Conservation (phyloP, 2,888 invertebrate species). For the Cyrtodaria siliqua region DNA sequence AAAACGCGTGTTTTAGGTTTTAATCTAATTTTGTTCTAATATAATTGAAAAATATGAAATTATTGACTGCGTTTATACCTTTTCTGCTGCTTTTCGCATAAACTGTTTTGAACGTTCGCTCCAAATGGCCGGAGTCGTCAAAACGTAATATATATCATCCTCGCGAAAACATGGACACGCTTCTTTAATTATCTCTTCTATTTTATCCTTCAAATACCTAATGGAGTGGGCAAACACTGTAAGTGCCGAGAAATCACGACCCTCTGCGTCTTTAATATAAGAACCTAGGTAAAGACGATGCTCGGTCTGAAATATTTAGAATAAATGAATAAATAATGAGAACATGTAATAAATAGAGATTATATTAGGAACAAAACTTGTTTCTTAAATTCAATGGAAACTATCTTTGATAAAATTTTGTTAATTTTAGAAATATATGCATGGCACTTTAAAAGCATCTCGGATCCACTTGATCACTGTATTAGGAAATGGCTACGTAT, state of each 20-base stretch:
- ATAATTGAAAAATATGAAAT: not conserved
- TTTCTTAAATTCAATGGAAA: too few species aligned
- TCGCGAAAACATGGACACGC: constrained; percentile 6
- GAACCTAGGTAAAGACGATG: not conserved
- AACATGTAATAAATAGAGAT: too few species aligned
- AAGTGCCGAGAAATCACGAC: constrained; percentile 31
- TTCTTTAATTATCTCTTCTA: constrained; percentile 18
- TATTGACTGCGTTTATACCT: too few species aligned
- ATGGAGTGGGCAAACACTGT: constrained; percentile 30
- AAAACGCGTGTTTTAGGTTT: too few species aligned
- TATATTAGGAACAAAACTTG: too few species aligned
- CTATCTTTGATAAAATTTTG: too few species aligned
- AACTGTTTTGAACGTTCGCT: constrained; percentile 42
- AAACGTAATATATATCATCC: constrained; percentile 38
- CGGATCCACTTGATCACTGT: too few species aligned
- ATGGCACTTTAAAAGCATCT: too few species aligned
- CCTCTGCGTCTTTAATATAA: constrained; percentile 31
- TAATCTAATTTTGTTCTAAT: too few species aligned
- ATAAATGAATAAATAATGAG: too few species aligned
- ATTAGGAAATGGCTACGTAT: too few species aligned
- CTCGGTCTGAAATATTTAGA: constrained; percentile 14
- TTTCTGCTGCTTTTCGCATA: constrained; percentile 43
- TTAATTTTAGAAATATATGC: too few species aligned
- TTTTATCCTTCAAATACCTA: constrained; percentile 27
- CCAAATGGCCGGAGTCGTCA: constrained; percentile 56